A percentile compares a stretch with the other conserved stretches of the same genome.
Conservation (phyloP, 2,888 invertebrate genomes). For the Macrosiphum euphorbiae region DNA sequence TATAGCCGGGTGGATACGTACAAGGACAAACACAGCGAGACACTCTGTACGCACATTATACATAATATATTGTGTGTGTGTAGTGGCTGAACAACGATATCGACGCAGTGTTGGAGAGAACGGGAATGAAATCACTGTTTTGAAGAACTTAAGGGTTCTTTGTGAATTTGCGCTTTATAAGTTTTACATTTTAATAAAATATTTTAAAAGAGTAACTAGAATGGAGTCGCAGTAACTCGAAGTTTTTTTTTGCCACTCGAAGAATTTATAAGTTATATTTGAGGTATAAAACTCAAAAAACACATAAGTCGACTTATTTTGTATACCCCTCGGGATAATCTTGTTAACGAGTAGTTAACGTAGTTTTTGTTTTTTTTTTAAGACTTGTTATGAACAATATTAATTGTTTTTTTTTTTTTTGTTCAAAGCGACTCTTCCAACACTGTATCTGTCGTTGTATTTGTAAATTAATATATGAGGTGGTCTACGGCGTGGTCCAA, state of each 20-base stretch:
- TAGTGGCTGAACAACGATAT: neutral
- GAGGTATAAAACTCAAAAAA: neutral
- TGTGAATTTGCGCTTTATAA: neutral
- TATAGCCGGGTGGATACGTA: neutral
- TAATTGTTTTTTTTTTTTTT: neutral
- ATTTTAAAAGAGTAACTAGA: neutral
- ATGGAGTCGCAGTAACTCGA: neutral
- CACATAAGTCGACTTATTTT: neutral
- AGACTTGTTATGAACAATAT: neutral
- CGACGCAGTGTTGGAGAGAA: neutral
- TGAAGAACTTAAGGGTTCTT: neutral
- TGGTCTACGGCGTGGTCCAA: neutral
- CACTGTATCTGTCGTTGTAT: neutral
- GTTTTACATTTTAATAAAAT: neutral
- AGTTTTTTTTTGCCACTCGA: neutral
- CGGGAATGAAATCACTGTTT: neutral
- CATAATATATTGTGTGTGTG: neutral
- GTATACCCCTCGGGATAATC: neutral
- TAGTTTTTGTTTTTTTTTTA: neutral
- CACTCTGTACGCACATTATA: neutral
- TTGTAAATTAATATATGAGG: neutral
- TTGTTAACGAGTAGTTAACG: neutral
- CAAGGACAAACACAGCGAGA: neutral
- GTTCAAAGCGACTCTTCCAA: neutral
- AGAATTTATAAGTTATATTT: neutral